A percentile compares a stretch with the other conserved stretches of the same genome.
phyloP scores from a whole-genome alignment of 2,888 invertebrate genomes.

The Lagria hirta region DNA sequence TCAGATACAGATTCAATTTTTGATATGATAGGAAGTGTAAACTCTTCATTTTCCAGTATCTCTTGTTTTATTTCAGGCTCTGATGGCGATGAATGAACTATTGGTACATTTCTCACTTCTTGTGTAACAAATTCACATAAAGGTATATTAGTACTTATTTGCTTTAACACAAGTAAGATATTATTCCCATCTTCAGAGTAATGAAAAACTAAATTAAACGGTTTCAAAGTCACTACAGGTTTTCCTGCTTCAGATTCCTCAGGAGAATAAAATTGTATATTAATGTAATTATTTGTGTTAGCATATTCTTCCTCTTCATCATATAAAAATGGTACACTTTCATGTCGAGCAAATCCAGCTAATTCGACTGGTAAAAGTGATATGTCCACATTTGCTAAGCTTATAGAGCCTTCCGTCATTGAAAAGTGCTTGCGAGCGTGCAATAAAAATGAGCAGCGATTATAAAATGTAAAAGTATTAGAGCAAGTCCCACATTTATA shows the following conservation, averaged over 20 bases:
- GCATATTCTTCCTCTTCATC: slow-evolving; percentile 43
- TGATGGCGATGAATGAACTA: slow-evolving; percentile 7
- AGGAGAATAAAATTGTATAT: slow-evolving; percentile 48
- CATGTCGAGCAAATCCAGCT: slow-evolving; percentile 47
- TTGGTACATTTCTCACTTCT: slow-evolving; percentile 13
- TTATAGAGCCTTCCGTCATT: slow-evolving; percentile 40
- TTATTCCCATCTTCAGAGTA: slow-evolving; percentile 24
- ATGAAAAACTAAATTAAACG: slow-evolving; percentile 43
- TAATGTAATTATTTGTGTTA: slow-evolving; percentile 35
- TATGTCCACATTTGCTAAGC: slow-evolving; percentile 44
- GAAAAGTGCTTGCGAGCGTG: slow-evolving; percentile 48
- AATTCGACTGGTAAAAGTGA: slow-evolving; percentile 43
- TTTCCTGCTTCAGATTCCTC: slow-evolving; percentile 39
- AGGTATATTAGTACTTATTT: slow-evolving; percentile 47
- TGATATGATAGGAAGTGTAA: slow-evolving; percentile 41
- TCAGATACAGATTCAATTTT: slow-evolving; percentile 46
- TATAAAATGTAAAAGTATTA: slow-evolving; percentile 44
- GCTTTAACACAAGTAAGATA: slow-evolving; percentile 42
- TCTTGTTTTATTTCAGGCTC: slow-evolving; percentile 29
- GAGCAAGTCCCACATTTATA: slow-evolving; percentile 46
- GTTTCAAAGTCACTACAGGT: slow-evolving; percentile 38
- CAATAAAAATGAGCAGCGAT: slow-evolving; percentile 48
- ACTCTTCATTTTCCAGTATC: slow-evolving; percentile 18
- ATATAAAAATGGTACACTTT: slow-evolving; percentile 44
- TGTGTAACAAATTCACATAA: slow-evolving; percentile 45